A percentile compares a stretch with the other conserved stretches of the same genome.
These are phyloP conservation scores for Artemia sinica DNA, from an alignment of 2,888 invertebrate species.

Conservation along the genomic window DNA sequence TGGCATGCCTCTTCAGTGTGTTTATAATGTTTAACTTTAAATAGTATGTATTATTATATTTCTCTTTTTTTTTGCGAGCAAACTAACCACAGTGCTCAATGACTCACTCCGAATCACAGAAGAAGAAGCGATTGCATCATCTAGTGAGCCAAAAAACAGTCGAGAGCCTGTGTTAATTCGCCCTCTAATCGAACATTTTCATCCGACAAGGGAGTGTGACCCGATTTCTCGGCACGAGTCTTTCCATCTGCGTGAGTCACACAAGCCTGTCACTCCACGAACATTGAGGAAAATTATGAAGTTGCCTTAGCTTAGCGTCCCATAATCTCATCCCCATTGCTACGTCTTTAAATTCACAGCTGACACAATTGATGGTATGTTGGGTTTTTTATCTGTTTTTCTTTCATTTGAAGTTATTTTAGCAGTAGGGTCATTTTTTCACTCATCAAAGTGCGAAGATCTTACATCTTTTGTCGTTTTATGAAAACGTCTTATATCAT, in stretches of 20 bases:
- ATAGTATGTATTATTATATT: too few relatives aligned
- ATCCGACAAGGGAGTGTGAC: constrained; percentile 1
- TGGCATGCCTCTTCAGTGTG: too few relatives aligned
- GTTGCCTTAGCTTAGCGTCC: constrained; percentile 42
- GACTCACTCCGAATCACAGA: constrained; percentile 41
- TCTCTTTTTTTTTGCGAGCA: constrained; percentile 33
- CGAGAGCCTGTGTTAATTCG: constrained; percentile 17
- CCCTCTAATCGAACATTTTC: constrained; percentile 2
- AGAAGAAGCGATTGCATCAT: constrained; percentile 37
- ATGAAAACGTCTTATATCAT: too few relatives aligned
- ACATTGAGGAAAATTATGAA: constrained; percentile 28
- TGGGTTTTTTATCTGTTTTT: background rate
- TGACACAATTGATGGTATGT: constrained; percentile 50
- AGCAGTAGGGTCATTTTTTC: too few relatives aligned
- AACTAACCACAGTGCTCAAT: constrained; percentile 40
- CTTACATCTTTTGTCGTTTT: too few relatives aligned
- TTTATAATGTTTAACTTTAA: too few relatives aligned
- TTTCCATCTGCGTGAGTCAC: constrained; percentile 14
- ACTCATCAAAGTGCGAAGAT: too few relatives aligned
- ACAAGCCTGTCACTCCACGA: constrained; percentile 32
- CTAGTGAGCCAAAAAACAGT: constrained; percentile 34
- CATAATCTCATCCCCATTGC: constrained; percentile 45
- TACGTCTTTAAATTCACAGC: constrained; percentile 44
- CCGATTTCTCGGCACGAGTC: constrained; percentile 32
- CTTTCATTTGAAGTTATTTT: background rate